phyloP scores from a whole-genome alignment of 2,888 invertebrate genomes.

The Ornithoptera alexandrae region DNA sequence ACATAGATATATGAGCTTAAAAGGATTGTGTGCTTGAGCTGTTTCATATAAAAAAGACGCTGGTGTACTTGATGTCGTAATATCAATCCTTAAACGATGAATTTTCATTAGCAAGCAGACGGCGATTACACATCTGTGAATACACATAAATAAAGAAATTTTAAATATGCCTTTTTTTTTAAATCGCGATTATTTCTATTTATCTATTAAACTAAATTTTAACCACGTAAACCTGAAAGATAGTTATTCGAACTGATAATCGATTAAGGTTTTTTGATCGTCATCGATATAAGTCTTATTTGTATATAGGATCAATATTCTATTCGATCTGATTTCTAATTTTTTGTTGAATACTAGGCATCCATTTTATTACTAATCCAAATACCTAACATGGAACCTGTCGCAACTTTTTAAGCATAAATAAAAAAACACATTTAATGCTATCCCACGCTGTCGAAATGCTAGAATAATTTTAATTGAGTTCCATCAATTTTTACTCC shows the following conservation, averaged over 20 bases:
- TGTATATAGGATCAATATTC: too few relatives aligned
- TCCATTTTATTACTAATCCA: too few relatives aligned
- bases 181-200: not conserved
- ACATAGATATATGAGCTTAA: conserved; percentile 14
- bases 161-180: not conserved
- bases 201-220: not conserved
- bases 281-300: too few relatives aligned
- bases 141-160: not conserved
- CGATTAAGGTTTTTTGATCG: too few relatives aligned
- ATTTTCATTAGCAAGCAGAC: conserved; percentile 5
- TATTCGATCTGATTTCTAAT: too few relatives aligned
- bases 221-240: too few relatives aligned
- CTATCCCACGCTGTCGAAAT: too few relatives aligned
- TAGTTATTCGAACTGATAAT: too few relatives aligned
- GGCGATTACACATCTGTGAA: not conserved
- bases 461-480: not conserved
- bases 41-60: conserved; percentile 17
- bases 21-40: conserved; percentile 10
- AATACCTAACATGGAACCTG: too few relatives aligned
- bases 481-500: not conserved
- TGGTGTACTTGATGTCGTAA: conserved; percentile 1
- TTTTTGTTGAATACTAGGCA: too few relatives aligned
- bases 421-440: too few relatives aligned
- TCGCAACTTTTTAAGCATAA: too few relatives aligned
- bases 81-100: conserved; percentile 8